These are phyloP conservation scores for Apomyelois bistriatella DNA, from an alignment of 2,888 invertebrate genomes.

Conservation along the genomic window DNA sequence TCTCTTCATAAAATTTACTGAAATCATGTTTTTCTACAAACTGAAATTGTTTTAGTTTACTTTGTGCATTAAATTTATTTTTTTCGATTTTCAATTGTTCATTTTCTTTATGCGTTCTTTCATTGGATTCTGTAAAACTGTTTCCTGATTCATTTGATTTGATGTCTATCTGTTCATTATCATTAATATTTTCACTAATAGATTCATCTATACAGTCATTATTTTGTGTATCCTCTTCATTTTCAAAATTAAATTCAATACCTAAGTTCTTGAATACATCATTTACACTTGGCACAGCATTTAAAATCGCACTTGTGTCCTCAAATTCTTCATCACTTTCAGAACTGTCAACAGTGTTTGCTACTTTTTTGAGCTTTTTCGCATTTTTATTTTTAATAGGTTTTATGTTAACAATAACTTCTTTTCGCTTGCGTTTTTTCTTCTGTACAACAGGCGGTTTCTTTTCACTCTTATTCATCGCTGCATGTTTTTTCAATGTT, in stretches of 20 bases:
- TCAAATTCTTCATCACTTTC: conserved; percentile 32
- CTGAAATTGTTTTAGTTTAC: conserved; percentile 60
- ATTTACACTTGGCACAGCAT: conserved; percentile 71
- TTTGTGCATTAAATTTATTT: conserved; percentile 22
- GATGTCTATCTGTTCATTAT: conserved; percentile 7
- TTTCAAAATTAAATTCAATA: conserved; percentile 48
- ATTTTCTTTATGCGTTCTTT: conserved; percentile 14
- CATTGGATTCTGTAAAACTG: conserved; percentile 12
- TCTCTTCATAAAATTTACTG: conserved; percentile 45
- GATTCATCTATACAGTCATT: conserved; percentile 8
- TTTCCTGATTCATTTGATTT: neutral
- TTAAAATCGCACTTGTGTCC: conserved; percentile 39
- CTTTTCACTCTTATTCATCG: conserved; percentile 48
- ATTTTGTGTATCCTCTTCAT: conserved; percentile 14
- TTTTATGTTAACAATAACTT: conserved; percentile 41
- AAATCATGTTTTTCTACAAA: conserved; percentile 50
- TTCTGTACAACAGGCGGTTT: conserved; percentile 39
- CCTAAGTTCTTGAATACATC: conserved; percentile 59
- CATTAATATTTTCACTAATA: conserved; percentile 12
- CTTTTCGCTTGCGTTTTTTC: conserved; percentile 54
- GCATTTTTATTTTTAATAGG: conserved; percentile 32
- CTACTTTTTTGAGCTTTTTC: conserved; percentile 35
- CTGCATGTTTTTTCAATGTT: conserved; percentile 63
- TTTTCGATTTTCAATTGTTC: conserved; percentile 26
- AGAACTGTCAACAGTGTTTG: conserved; percentile 23